These are phyloP conservation scores for Melanerpes formicivorus DNA, from an alignment of 2,113 vertebrate species.

Conservation along the genomic window DNA sequence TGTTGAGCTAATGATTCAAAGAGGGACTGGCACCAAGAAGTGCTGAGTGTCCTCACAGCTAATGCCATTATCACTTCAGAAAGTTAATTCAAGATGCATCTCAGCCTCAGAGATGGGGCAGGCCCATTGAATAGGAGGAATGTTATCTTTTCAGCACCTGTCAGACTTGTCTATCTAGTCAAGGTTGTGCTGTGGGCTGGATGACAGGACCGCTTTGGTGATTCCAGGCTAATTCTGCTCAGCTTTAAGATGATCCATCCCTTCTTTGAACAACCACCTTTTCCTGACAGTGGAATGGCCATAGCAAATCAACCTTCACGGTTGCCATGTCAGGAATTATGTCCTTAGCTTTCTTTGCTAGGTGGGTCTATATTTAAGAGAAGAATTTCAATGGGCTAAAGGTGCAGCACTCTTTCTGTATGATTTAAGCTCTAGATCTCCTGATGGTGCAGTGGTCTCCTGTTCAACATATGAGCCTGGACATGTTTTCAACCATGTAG, in stretches of 20 bases:
- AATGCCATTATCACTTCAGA: not conserved
- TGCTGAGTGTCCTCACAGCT: not conserved
- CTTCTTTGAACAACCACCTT: not conserved
- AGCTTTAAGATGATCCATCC: not conserved
- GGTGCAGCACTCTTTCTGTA: not conserved
- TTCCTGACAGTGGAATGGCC: not conserved
- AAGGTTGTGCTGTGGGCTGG: not conserved
- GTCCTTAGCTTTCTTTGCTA: not conserved
- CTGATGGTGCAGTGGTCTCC: not conserved
- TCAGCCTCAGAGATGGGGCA: not conserved
- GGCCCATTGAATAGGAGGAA: not conserved
- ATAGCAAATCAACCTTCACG: not conserved
- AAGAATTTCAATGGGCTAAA: not conserved
- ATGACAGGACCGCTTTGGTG: not conserved
- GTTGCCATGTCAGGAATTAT: not conserved
- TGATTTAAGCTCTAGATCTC: not conserved
- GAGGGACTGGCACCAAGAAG: not conserved
- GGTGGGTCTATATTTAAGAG: accelerated
- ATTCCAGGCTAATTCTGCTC: not conserved
- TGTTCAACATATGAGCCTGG: not conserved
- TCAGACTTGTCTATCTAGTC: not conserved
- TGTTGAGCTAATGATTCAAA: conserved; percentile 36
- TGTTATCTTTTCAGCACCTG: not conserved
- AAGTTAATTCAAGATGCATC: not conserved
- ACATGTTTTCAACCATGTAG: not conserved